Evolutionary conservation across 1,140 invertebrate species (phyloP).

Genomic region (Lepidostoma basale): DNA sequence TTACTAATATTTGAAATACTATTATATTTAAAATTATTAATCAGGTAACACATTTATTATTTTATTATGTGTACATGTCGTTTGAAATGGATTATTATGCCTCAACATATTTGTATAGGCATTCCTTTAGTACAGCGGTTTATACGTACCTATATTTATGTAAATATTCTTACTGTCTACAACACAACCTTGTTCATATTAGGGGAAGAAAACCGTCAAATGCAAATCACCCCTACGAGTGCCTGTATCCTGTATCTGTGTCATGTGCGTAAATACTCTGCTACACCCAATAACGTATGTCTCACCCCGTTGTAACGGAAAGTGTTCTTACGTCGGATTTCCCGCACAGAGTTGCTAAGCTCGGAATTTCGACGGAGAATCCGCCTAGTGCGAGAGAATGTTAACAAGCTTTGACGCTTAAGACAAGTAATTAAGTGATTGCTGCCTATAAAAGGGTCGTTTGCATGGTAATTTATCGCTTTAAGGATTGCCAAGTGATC

Average conservation of each 20-base stretch:
- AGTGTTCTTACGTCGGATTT: slow-evolving; percentile 9
- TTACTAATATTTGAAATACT: too few species aligned
- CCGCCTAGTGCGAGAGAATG: not conserved
- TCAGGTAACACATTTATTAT: too few species aligned
- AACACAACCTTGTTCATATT: too few species aligned
- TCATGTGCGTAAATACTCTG: not conserved
- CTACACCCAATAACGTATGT: slow-evolving; percentile 10
- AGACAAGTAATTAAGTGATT: slow-evolving; percentile 23
- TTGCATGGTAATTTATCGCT: slow-evolving; percentile 15
- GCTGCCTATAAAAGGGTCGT: slow-evolving; percentile 20
- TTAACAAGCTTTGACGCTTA: slow-evolving; percentile 22
- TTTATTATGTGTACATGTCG: too few species aligned
- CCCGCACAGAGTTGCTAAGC: slow-evolving; percentile 7
- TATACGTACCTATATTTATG: too few species aligned
- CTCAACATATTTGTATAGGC: too few species aligned
- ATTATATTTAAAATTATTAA: too few species aligned
- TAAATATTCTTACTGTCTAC: too few species aligned
- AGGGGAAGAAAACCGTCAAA: too few species aligned
- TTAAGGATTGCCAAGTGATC: slow-evolving; percentile 13
- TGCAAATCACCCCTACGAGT: slow-evolving; percentile 3
- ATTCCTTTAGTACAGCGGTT: too few species aligned
- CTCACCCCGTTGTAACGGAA: not conserved
- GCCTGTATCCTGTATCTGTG: too few species aligned
- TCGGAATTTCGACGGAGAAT: slow-evolving; percentile 3
- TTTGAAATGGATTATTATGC: too few species aligned